Conservation (phyloP, 2,113 vertebrate species). For the Phainopepla nitens region DNA sequence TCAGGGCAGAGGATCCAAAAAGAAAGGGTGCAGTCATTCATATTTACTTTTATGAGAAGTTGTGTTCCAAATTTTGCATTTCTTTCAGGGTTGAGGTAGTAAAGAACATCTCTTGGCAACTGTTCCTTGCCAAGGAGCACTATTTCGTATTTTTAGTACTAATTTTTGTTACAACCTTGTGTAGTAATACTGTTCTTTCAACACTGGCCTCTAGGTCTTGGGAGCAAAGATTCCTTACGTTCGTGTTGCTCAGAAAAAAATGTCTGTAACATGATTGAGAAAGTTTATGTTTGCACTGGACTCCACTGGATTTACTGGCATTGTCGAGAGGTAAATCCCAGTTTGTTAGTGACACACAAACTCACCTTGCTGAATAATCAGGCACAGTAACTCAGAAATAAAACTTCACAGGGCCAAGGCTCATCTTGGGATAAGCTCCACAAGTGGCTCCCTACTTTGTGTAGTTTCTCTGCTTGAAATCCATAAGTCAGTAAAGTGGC, state of each 20-base stretch:
- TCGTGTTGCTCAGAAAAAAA: not conserved
- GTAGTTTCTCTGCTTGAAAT: not conserved
- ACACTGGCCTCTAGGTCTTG: not conserved
- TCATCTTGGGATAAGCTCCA: not conserved
- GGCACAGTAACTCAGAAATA: not conserved
- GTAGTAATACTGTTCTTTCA: not conserved
- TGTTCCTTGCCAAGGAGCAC: not conserved
- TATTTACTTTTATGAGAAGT: not conserved
- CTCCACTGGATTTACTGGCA: not conserved
- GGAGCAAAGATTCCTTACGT: not conserved
- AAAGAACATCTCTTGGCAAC: not conserved
- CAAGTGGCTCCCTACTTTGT: not conserved
- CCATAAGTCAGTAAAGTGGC: not conserved
- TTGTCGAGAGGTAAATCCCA: not conserved
- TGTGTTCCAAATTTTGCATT: not conserved
- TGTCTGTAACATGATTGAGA: rapidly evolving
- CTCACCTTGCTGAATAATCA: not conserved
- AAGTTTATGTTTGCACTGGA: not conserved
- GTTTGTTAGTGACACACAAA: not conserved
- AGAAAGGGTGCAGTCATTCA: not conserved
- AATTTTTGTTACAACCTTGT: not conserved
- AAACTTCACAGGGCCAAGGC: not conserved
- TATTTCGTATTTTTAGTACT: not conserved
- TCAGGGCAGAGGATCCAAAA: not conserved
- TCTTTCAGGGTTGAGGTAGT: not conserved